Conservation (phyloP, 2,113 vertebrate species). For the Alethe castanea region DNA sequence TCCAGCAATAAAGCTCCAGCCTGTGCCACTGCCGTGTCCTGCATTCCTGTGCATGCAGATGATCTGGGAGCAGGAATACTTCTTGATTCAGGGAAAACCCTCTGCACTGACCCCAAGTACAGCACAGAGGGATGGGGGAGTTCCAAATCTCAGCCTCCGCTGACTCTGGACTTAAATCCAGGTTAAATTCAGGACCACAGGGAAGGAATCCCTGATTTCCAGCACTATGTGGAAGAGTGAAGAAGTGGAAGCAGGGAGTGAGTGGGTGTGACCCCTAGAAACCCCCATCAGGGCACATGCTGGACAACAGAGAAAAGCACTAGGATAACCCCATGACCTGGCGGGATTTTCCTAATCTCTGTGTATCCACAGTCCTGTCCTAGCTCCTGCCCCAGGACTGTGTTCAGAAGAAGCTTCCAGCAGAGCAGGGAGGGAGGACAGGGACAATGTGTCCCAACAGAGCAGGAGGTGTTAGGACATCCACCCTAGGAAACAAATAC, state of each 20-base stretch:
- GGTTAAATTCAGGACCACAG: not conserved
- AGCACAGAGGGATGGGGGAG: not conserved
- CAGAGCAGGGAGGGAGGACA: not conserved
- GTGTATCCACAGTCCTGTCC: not conserved
- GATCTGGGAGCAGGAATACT: not conserved
- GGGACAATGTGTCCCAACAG: not conserved
- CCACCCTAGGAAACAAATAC: not conserved
- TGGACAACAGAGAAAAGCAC: not conserved
- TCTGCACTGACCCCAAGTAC: no score
- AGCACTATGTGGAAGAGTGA: not conserved
- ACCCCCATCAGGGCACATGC: not conserved
- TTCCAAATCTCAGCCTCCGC: not conserved
- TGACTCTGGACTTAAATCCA: not conserved
- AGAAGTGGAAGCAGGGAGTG: not conserved
- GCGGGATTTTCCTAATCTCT: not conserved
- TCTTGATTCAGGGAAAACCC: not conserved
- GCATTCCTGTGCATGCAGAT: no score
- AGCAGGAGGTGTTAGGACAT: not conserved
- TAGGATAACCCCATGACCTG: not conserved
- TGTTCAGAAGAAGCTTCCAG: not conserved
- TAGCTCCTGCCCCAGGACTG: not conserved
- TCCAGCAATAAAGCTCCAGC: not conserved
- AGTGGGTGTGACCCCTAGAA: not conserved
- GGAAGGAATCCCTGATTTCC: not conserved
- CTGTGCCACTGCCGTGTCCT: not conserved